Conservation (phyloP, 2,888 invertebrate genomes). For the Leptothorax acervorum region DNA sequence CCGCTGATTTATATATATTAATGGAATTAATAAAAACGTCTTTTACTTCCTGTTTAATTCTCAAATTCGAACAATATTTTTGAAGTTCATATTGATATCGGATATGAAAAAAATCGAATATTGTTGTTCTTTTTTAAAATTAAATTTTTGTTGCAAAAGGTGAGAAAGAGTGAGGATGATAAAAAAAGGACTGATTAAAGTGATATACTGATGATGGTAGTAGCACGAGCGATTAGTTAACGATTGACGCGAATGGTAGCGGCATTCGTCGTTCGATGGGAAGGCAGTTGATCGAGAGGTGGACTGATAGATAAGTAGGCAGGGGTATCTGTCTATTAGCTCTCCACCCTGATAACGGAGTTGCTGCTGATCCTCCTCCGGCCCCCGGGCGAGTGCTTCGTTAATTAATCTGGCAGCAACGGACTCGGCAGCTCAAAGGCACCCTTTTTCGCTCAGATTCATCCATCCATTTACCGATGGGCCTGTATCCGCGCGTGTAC, state of each 20-base stretch:
- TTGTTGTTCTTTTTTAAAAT: not conserved
- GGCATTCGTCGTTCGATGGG: constrained; percentile 28
- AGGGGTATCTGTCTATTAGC: constrained; percentile 74
- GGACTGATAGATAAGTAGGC: constrained; percentile 71
- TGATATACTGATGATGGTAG: constrained; percentile 24
- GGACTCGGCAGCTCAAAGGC: constrained; percentile 79
- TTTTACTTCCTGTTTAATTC: not conserved
- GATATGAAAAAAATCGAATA: not conserved
- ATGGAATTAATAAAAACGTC: not conserved
- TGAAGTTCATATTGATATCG: not conserved
- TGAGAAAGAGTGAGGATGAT: not conserved
- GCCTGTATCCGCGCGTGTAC: constrained; percentile 64
- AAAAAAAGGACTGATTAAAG: not conserved
- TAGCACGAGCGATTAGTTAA: constrained; percentile 53
- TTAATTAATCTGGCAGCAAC: constrained; percentile 84
- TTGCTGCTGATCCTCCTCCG: constrained; percentile 77
- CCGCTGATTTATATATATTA: not conserved
- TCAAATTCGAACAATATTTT: not conserved
- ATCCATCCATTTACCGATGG: constrained; percentile 81
- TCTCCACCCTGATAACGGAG: constrained; percentile 72
- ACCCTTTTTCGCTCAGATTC: constrained; percentile 80
- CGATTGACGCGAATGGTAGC: constrained; percentile 41
- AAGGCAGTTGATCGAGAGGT: constrained; percentile 65
- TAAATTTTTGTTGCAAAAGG: not conserved
- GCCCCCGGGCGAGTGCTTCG: constrained; percentile 82